These are phyloP conservation scores for Listronotus oregonensis DNA, from an alignment of 1,140 invertebrate species.

Conservation along the genomic window DNA sequence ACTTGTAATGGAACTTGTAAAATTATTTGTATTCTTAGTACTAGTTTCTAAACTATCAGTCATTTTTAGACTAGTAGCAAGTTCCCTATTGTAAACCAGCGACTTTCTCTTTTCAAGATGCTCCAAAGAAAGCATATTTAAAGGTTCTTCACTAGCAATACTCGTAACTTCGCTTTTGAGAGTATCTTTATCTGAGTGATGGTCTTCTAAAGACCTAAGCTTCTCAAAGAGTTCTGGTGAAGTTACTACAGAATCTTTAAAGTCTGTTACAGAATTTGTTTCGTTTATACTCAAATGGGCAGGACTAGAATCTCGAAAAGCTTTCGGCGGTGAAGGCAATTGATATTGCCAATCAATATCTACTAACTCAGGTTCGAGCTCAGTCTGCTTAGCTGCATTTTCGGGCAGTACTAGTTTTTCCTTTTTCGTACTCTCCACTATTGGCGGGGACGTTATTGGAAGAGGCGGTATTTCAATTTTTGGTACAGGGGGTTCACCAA, in stretches of 20 bases:
- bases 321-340: slow-evolving; percentile 66
- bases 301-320: slow-evolving; percentile 62
- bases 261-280: slow-evolving; percentile 40
- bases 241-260: slow-evolving; percentile 52
- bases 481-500: neutral
- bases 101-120: slow-evolving; percentile 53
- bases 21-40: slow-evolving; percentile 22
- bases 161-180: slow-evolving; percentile 41
- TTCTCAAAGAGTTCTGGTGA: slow-evolving; percentile 55
- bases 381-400: neutral
- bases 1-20: slow-evolving; percentile 22
- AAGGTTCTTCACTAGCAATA: slow-evolving; percentile 45
- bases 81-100: slow-evolving; percentile 54
- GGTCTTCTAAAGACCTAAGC: slow-evolving; percentile 45
- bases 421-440: neutral
- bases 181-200: slow-evolving; percentile 41
- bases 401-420: neutral
- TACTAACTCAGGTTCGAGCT: slow-evolving; percentile 25
- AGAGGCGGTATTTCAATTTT: neutral
- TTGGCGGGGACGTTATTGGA: neutral
- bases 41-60: slow-evolving; percentile 37
- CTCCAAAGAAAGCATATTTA: slow-evolving; percentile 52
- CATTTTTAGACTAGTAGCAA: slow-evolving; percentile 55
- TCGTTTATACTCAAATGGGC: slow-evolving; percentile 43
- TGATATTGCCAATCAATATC: slow-evolving; percentile 65